Evolutionary conservation across 1,140 invertebrate genomes (phyloP).

Genomic region (Rhopalosiphum padi): DNA sequence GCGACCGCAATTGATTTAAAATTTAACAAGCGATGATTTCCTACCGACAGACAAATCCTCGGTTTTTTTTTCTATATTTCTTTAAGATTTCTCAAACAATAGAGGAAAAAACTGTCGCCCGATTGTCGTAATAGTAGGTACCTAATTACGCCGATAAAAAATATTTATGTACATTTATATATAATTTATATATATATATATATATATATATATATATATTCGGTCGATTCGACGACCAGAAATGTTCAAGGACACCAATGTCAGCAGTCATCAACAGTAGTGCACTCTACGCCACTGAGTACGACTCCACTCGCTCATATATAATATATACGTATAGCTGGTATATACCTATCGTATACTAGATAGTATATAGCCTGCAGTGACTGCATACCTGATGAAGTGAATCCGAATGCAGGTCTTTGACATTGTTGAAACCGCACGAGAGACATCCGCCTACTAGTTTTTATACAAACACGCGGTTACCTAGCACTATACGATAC

Average conservation of each 20-base stretch:
- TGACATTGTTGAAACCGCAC: conserved; percentile 42
- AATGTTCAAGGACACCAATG: conserved; percentile 27
- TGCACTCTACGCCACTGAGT: conserved; percentile 18
- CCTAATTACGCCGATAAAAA: background rate
- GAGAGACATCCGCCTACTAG: background rate
- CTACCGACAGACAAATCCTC: background rate
- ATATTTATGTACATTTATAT: background rate
- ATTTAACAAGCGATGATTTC: conserved; percentile 12
- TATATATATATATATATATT: background rate
- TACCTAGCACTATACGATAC: background rate
- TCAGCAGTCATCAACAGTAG: conserved; percentile 14
- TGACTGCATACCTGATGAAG: conserved; percentile 26
- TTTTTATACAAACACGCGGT: conserved; percentile 27
- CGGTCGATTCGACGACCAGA: conserved; percentile 1
- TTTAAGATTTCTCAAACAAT: background rate
- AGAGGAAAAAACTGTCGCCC: background rate
- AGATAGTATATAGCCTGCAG: background rate
- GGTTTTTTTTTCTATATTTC: background rate
- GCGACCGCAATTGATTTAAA: background rate
- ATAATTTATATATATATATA: background rate
- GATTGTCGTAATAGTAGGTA: background rate
- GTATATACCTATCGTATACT: background rate
- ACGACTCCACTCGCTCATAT: background rate
- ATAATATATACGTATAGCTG: background rate
- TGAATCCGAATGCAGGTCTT: conserved; percentile 46